Evolutionary conservation across 2,888 invertebrate species (phyloP).

Genomic region (Diachrysia chrysitis): DNA sequence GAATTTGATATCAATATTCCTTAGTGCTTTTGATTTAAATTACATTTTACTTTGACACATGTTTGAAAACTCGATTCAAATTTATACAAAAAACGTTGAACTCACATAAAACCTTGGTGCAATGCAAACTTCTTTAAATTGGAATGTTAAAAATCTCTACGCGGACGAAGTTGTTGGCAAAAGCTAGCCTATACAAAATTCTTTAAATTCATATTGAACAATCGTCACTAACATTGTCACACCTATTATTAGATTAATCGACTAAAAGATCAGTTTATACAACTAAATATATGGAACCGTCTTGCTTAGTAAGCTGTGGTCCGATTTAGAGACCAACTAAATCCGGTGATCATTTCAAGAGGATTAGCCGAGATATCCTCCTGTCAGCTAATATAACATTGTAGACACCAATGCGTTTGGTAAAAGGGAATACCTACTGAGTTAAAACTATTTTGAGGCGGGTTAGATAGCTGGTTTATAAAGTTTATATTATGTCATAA

Average conservation of each 20-base stretch:
- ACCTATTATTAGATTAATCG: neutral
- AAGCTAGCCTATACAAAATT: too few relatives aligned
- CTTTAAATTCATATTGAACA: neutral
- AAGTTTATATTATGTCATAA: too few relatives aligned
- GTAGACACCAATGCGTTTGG: neutral
- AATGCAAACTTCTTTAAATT: too few relatives aligned
- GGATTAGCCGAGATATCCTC: neutral
- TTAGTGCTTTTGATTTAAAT: too few relatives aligned
- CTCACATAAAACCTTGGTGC: too few relatives aligned
- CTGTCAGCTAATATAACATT: neutral
- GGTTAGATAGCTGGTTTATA: neutral
- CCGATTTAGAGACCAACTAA: constrained; percentile 4
- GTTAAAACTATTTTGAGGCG: neutral
- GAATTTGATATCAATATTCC: too few relatives aligned
- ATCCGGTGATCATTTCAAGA: constrained; percentile 2
- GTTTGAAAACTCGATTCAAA: too few relatives aligned
- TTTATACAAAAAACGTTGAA: too few relatives aligned
- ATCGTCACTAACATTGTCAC: neutral
- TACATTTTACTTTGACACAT: too few relatives aligned
- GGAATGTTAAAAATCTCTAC: too few relatives aligned
- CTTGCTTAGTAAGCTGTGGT: neutral
- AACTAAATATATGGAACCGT: constrained; percentile 2
- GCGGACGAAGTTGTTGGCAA: too few relatives aligned
- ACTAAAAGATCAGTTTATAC: neutral
- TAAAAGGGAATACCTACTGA: neutral